Evolutionary conservation across 2,113 vertebrate genomes (phyloP), one percentile per base, ranked within the genome.

Genomic region (Silurus meridionalis): DNA sequence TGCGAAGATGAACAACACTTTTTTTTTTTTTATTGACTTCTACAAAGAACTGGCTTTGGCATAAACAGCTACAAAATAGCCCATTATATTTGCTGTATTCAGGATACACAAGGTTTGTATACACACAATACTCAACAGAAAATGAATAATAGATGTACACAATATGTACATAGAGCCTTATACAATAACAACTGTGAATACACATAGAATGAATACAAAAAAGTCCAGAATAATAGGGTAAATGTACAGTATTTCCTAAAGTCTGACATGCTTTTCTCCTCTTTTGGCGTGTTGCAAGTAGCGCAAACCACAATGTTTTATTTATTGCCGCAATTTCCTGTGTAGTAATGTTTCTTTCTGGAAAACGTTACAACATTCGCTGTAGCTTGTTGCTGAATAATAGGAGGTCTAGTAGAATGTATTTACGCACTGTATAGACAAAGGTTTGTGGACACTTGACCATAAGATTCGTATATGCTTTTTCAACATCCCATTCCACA

Each of bases 21-120:
- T 77, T 28, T 25, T 78, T 78, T 66, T 66, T 28, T 25, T 78
- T 78, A 78, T 55, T 53, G 48, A 75, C 72, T 75, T 55, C 55
- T 37, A 37, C 37, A 37, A 37, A 37, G 52, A n/a, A 57, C n/a
- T 17, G 14, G 6, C 13, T 57, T 79, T 58, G 75, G 23, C n/a
- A 57, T 55, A 17, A 8, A 19, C 13, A 28, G 2, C 5, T 79
- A 79, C 13, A 79, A 37, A 58, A 79, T 2, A 78, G 23, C 0
- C 13, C 10, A 15, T 5, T 4, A 2, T 19, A 58, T 14, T 37
- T 19, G 53, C 15, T 58, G 77, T 19, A 79, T 19, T 58, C 14
- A 37, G 77, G 53, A 52, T 1, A 55, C 37, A 37, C 37, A 37
- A 37, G 37, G 37, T 37, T 37, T 37, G 37, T 37, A 37, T 37